Percentiles rank a stretch among this genome's conserved stretches.
phyloP scores from a whole-genome alignment of 2,797 vertebrate species.

The Dicrostonyx torquatus region DNA sequence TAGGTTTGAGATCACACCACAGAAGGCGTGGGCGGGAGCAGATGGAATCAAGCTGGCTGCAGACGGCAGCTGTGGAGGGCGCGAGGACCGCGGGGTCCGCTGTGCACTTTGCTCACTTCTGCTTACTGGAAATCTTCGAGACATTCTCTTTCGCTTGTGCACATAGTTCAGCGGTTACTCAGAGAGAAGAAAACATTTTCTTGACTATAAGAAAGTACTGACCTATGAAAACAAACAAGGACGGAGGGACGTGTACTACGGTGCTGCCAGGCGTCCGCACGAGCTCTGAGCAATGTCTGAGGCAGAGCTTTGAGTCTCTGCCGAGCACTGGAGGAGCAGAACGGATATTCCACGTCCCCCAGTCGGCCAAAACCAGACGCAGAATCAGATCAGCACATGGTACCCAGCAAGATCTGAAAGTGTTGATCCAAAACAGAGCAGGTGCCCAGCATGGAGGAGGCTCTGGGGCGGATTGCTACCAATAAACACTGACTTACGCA shows the following conservation, averaged over 20 bases:
- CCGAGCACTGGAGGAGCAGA: neutral
- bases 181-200: neutral
- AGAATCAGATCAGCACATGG: neutral
- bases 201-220: constrained; percentile 4
- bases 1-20: neutral
- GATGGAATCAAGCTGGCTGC: neutral
- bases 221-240: neutral
- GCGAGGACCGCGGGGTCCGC: accelerated
- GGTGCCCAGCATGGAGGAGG: neutral
- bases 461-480: neutral
- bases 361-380: neutral
- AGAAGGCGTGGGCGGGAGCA: accelerated
- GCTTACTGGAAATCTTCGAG: neutral
- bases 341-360: accelerated
- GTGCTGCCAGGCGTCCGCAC: too few species aligned
- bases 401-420: neutral
- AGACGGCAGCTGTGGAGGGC: accelerated
- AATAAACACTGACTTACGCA: neutral
- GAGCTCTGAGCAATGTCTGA: neutral
- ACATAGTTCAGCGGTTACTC: neutral
- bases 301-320: neutral
- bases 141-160: neutral
- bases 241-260: accelerated
- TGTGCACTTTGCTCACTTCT: neutral
- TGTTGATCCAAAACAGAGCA: neutral